Evolutionary conservation across 2,797 vertebrate species (phyloP).

Genomic region (Numenius phaeopus): DNA sequence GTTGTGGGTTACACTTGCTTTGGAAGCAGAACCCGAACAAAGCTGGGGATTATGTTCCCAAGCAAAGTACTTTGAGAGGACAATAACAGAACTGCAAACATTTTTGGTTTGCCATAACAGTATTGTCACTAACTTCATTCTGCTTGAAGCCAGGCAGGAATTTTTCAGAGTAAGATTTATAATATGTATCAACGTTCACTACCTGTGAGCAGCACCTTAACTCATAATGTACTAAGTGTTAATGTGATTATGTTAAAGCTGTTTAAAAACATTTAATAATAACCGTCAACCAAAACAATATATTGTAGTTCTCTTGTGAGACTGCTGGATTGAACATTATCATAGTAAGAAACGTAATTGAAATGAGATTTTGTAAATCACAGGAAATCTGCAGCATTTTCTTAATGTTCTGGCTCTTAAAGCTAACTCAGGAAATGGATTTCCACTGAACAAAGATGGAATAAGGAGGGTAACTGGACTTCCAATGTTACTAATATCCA

Average conservation of each 20-base stretch:
- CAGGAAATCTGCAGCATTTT: constrained; percentile 25
- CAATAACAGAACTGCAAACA: not conserved
- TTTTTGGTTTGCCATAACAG: constrained; percentile 42
- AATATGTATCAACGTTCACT: not conserved
- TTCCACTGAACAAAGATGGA: not conserved
- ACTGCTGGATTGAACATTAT: not conserved
- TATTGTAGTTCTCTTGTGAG: not conserved
- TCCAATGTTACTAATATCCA: not conserved
- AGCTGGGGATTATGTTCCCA: not conserved
- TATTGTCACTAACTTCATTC: not conserved
- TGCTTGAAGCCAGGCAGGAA: not conserved
- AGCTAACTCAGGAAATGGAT: constrained; percentile 7
- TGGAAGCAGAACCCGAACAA: constrained; percentile 27
- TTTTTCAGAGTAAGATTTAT: not conserved
- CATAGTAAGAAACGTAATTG: not conserved
- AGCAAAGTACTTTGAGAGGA: constrained; percentile 2
- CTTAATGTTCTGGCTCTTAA: not conserved
- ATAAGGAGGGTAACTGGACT: not conserved
- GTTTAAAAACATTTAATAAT: constrained; percentile 25
- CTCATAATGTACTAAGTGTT: constrained; percentile 41
- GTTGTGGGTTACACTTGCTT: constrained; percentile 19
- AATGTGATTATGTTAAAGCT: constrained; percentile 60
- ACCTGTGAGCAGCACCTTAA: constrained; percentile 72
- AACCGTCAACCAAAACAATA: not conserved
- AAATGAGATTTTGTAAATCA: constrained; percentile 8